These are phyloP conservation scores for Callyntrura sp. DNA, from an alignment of 2,888 invertebrate species.

Conservation along the genomic window DNA sequence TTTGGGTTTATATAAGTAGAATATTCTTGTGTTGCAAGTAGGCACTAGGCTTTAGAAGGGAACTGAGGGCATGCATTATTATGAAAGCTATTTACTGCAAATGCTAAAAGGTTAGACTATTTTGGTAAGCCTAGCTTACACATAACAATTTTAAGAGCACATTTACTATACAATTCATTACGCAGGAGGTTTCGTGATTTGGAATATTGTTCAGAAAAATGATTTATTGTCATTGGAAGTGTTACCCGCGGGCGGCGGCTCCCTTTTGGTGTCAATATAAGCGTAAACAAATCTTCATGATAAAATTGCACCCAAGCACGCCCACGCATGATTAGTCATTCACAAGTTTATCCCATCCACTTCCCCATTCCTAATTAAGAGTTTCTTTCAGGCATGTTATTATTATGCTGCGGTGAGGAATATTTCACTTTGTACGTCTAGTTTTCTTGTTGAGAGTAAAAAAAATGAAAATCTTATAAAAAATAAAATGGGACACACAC, in stretches of 20 bases:
- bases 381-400: slow-evolving; percentile 46
- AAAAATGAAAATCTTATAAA: too few relatives aligned
- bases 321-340: slow-evolving; percentile 46
- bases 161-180: background rate
- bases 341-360: slow-evolving; percentile 14
- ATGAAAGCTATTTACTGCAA: background rate
- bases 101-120: too few relatives aligned
- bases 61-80: too few relatives aligned
- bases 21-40: too few relatives aligned
- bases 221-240: slow-evolving; percentile 33
- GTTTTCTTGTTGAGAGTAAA: too few relatives aligned
- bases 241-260: slow-evolving; percentile 55
- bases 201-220: background rate
- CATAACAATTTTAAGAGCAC: background rate
- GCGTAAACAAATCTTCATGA: slow-evolving; percentile 5
- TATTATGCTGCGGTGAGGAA: slow-evolving; percentile 38
- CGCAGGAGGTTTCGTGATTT: slow-evolving; percentile 40
- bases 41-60: too few relatives aligned
- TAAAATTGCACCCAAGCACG: slow-evolving; percentile 60
- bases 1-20: too few relatives aligned
- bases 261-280: background rate
- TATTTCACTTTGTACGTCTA: too few relatives aligned
- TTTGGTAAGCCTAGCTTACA: background rate
- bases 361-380: slow-evolving; percentile 63
- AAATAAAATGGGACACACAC: too few relatives aligned